Evolutionary conservation across 2,888 invertebrate species (phyloP).

Genomic region (Drosophila ezoana): DNA sequence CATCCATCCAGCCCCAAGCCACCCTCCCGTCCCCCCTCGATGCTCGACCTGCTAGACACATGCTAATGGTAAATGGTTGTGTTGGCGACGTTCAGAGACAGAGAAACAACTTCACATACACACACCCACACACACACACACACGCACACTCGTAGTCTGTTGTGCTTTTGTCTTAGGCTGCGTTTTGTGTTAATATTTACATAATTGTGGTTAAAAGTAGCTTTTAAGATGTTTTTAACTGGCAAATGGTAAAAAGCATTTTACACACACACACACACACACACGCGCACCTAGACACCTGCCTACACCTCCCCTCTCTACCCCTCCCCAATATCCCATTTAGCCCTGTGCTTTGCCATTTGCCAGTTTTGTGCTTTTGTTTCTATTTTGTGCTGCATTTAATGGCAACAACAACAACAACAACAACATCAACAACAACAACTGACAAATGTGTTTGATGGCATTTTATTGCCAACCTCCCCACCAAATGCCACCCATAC

Average conservation of each 20-base stretch:
- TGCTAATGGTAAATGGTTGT: slow-evolving; percentile 77
- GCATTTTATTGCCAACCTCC: slow-evolving; percentile 61
- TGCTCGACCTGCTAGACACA: slow-evolving; percentile 53
- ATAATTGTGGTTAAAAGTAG: slow-evolving; percentile 80
- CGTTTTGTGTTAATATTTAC: slow-evolving; percentile 78
- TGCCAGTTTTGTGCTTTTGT: slow-evolving; percentile 56
- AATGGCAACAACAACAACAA: slow-evolving; percentile 46
- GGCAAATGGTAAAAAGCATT: slow-evolving; percentile 55
- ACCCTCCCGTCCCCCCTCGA: neutral
- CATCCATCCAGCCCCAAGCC: slow-evolving; percentile 1
- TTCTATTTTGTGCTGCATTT: slow-evolving; percentile 60
- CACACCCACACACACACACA: slow-evolving; percentile 4
- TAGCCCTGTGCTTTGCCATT: slow-evolving; percentile 31
- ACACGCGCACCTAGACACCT: neutral
- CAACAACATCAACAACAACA: slow-evolving; percentile 36
- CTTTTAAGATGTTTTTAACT: slow-evolving; percentile 81
- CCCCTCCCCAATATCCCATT: neutral
- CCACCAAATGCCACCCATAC: neutral
- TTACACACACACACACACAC: slow-evolving; percentile 8
- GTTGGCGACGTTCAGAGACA: slow-evolving; percentile 66
- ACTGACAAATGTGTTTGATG: slow-evolving; percentile 73
- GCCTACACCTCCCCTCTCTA: neutral
- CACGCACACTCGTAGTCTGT: slow-evolving; percentile 4
- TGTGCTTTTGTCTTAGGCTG: slow-evolving; percentile 61
- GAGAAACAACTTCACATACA: slow-evolving; percentile 31